phyloP scores from a whole-genome alignment of 2,888 invertebrate genomes.

The Galeruca laticollis region DNA sequence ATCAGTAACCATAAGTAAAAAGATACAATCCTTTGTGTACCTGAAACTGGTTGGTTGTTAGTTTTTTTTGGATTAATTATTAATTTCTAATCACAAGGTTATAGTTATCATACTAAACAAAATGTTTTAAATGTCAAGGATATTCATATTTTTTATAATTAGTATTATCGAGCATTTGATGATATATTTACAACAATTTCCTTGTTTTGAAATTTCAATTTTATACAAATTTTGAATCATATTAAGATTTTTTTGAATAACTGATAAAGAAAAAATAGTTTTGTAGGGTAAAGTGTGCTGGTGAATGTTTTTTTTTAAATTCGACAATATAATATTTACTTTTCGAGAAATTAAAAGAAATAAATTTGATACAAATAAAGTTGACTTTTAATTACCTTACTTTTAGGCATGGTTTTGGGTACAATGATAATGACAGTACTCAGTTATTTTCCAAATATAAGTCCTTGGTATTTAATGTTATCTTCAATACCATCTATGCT shows the following conservation, averaged over 20 bases:
- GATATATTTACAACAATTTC: too few relatives aligned
- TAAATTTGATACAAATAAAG: too few relatives aligned
- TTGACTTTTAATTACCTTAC: too few relatives aligned
- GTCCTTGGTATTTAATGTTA: constrained; percentile 66
- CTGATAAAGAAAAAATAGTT: too few relatives aligned
- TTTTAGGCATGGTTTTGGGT: constrained; percentile 28
- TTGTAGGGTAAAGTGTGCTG: too few relatives aligned
- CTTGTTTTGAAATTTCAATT: too few relatives aligned
- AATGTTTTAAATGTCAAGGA: background rate
- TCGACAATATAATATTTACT: too few relatives aligned
- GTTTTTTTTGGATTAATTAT: background rate
- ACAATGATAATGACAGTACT: constrained; percentile 26
- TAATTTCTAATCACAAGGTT: background rate
- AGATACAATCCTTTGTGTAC: background rate
- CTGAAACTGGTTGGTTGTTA: background rate
- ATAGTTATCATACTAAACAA: background rate
- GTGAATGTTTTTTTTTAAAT: too few relatives aligned
- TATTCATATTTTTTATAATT: background rate
- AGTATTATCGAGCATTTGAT: background rate
- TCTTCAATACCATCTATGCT: constrained; percentile 70
- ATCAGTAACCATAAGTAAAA: background rate
- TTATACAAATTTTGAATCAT: too few relatives aligned
- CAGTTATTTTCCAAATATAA: constrained; percentile 40
- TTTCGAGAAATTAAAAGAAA: too few relatives aligned
- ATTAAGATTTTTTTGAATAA: too few relatives aligned